Evolutionary conservation across 2,797 vertebrate genomes (phyloP), one percentile per base, ranked within the genome.

Genomic region (Hapalemur alaotrensis): DNA sequence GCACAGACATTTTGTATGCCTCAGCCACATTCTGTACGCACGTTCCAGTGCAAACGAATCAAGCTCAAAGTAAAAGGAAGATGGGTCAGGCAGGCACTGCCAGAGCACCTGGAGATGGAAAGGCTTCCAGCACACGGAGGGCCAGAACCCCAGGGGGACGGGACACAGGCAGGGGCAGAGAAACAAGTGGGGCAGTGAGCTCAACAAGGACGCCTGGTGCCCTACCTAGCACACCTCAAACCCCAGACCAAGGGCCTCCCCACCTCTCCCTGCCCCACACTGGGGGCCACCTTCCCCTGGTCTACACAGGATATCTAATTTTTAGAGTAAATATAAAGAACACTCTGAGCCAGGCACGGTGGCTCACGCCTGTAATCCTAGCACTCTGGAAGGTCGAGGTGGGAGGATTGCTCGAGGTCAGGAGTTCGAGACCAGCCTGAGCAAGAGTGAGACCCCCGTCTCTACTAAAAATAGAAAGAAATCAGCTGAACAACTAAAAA

Each of bases 11-110:
- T 30, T 13, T 4, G 17, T 20, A 18, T 4, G 14, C n/a, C 38
- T 43, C 17, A 11, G 20, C 41, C 59, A 14, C 18, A 3, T 28
- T 35, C 0, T 23, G 46, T 4, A 4, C 0, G 0, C n/a, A 30
- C 15, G 17, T 67, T 32, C 43, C 54, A 17, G 9, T 15, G 38
- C 13, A 54, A 59, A 67, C 46, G 43, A 46, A 73, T 32, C 50
- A 38, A 50, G 65, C 57, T 48, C n/a, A 80, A 15, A 61, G 1
- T 2, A 17, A 5, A 30, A 38, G 5, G 32, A 59, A 63, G 65
- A 52, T 28, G 7, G 1, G 23, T 32, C 0, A n/a, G 59, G 38
- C 10, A 32, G 89, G 95, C 38, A 3, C 32, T 0, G 6, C 35
- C 25, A 1, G 54, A 35, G 65, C 15, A 20, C 50, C 30, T 23